Evolutionary conservation across 2,113 vertebrate species (phyloP).

Genomic region (Bos javanicus): DNA sequence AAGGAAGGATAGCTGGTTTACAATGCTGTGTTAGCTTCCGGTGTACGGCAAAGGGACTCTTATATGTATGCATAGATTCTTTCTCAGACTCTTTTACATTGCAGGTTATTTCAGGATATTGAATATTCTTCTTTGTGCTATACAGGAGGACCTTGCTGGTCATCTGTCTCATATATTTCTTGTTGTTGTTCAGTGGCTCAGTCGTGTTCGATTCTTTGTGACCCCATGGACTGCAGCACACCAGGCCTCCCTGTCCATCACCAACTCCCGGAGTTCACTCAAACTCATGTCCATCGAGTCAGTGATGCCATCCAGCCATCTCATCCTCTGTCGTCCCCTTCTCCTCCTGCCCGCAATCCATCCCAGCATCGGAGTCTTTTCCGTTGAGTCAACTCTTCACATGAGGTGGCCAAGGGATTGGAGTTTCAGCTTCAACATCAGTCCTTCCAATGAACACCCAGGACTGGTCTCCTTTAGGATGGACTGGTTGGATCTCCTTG

Average conservation of each 20-base stretch:
- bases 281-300: accelerated
- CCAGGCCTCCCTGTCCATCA: not conserved
- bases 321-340: not conserved
- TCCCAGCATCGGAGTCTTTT: not conserved
- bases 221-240: accelerated
- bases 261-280: accelerated
- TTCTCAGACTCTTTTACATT: not conserved
- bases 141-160: accelerated
- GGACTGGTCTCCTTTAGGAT: not conserved
- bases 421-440: not conserved
- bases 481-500: not conserved
- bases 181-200: accelerated
- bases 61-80: accelerated
- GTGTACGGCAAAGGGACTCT: accelerated
- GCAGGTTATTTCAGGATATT: not conserved
- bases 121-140: not conserved
- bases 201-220: not conserved
- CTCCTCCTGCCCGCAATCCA: accelerated
- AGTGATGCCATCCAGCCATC: accelerated
- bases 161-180: not conserved
- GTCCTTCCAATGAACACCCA: not conserved
- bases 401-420: accelerated
- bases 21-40: accelerated
- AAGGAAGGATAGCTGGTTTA: not conserved
- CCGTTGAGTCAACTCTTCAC: not conserved